A percentile compares a stretch with the other conserved stretches of the same genome.
These are phyloP conservation scores for Prunella fulvescens DNA, from an alignment of 2,113 vertebrate genomes.

Conservation along the genomic window DNA sequence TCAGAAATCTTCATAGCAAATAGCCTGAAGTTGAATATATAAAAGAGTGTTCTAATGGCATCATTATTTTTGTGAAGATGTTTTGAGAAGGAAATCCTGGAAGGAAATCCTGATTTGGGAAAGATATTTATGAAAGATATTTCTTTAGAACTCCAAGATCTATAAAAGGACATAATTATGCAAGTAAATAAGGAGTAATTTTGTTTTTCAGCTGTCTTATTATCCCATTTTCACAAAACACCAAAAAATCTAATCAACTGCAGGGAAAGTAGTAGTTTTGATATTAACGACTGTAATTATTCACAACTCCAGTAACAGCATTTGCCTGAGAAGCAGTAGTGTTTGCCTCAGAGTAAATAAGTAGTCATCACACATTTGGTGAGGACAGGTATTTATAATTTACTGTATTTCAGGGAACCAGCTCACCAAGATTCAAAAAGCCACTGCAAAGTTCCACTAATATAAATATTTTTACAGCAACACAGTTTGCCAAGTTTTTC, in stretches of 20 bases:
- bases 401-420: background rate
- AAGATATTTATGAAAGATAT: background rate
- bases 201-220: background rate
- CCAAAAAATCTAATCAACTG: background rate
- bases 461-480: background rate
- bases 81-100: background rate
- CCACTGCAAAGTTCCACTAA: background rate
- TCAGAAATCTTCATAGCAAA: background rate
- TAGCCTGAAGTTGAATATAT: background rate
- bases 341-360: background rate
- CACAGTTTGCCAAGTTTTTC: background rate
- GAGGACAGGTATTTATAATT: background rate
- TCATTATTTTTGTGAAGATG: background rate
- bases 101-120: background rate
- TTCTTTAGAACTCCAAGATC: background rate
- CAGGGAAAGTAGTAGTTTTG: background rate
- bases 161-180: rapidly evolving
- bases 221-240: background rate
- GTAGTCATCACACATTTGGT: background rate
- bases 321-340: background rate
- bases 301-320: background rate
- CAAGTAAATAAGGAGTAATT: background rate
- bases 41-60: background rate
- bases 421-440: background rate
- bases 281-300: background rate